phyloP scores from a whole-genome alignment of 2,888 invertebrate genomes.

The Heliconius aoede region DNA sequence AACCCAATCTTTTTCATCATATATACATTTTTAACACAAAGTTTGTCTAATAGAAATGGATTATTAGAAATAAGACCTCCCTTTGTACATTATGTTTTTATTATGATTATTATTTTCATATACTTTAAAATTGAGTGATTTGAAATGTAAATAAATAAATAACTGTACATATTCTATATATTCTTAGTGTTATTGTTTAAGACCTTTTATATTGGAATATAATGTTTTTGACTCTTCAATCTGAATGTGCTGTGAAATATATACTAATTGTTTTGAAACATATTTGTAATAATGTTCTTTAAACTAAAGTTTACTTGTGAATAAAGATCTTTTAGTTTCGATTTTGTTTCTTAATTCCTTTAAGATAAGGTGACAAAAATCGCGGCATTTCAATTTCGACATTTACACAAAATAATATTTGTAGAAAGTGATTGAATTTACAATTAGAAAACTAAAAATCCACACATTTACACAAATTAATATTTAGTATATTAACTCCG shows the following conservation, averaged over 20 bases:
- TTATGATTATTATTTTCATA: not conserved
- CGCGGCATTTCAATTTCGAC: not conserved
- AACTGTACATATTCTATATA: constrained; percentile 36
- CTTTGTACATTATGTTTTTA: not conserved
- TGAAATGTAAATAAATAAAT: not conserved
- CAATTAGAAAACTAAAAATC: not conserved
- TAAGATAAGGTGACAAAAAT: too few relatives aligned
- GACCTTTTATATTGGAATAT: constrained; percentile 27
- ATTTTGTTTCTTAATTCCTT: constrained; percentile 1
- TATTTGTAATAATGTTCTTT: constrained; percentile 46
- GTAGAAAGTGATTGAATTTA: not conserved
- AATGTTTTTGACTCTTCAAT: constrained; percentile 32
- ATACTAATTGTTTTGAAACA: constrained; percentile 47
- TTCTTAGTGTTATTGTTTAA: constrained; percentile 24
- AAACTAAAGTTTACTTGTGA: constrained; percentile 34
- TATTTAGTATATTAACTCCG: not conserved
- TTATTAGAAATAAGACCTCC: too few relatives aligned
- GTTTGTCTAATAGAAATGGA: too few relatives aligned
- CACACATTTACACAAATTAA: not conserved
- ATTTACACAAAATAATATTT: not conserved
- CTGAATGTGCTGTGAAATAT: constrained; percentile 42
- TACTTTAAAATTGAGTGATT: not conserved
- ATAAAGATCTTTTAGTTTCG: constrained; percentile 26
- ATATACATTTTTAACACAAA: too few relatives aligned
- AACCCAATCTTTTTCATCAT: too few relatives aligned